phyloP scores from a whole-genome alignment of 2,113 vertebrate species.

The Speoplatyrhinus poulsoni region DNA sequence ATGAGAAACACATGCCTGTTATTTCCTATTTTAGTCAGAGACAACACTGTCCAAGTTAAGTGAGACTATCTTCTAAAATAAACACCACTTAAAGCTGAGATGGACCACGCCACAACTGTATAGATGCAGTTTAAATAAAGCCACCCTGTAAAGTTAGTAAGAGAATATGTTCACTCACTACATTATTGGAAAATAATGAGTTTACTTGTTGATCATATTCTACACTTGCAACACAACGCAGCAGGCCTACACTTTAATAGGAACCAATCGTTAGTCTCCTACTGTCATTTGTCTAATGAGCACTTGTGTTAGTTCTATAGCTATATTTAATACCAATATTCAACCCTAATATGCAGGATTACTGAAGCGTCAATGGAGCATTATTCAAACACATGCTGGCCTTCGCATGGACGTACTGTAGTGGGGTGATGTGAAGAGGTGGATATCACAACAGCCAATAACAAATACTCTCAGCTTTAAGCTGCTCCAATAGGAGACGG shows the following conservation, averaged over 20 bases:
- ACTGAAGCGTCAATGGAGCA: slow-evolving; percentile 9
- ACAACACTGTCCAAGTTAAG: background rate
- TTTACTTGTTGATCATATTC: background rate
- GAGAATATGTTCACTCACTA: background rate
- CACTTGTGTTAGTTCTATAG: slow-evolving; percentile 3
- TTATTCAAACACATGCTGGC: slow-evolving; percentile 2
- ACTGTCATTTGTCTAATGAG: background rate
- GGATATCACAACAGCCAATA: slow-evolving; percentile 47
- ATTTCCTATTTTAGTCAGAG: background rate
- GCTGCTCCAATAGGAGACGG: slow-evolving; percentile 72
- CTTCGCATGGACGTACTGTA: slow-evolving; percentile 2
- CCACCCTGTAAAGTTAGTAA: background rate
- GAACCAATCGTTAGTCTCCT: background rate
- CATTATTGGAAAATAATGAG: background rate
- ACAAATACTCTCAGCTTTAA: slow-evolving; percentile 63
- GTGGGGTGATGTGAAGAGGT: slow-evolving; percentile 17
- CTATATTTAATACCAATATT: slow-evolving; percentile 4
- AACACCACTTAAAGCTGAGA: background rate
- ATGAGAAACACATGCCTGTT: background rate
- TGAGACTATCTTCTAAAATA: background rate
- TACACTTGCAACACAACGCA: slow-evolving; percentile 34
- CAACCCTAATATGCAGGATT: slow-evolving; percentile 3
- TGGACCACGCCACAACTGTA: background rate
- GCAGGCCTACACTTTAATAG: slow-evolving; percentile 32
- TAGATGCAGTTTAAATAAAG: background rate